Evolutionary conservation across 2,113 vertebrate species (phyloP), one percentile per base, ranked within the genome.

Genomic region (Phalacrocorax carbo): DNA sequence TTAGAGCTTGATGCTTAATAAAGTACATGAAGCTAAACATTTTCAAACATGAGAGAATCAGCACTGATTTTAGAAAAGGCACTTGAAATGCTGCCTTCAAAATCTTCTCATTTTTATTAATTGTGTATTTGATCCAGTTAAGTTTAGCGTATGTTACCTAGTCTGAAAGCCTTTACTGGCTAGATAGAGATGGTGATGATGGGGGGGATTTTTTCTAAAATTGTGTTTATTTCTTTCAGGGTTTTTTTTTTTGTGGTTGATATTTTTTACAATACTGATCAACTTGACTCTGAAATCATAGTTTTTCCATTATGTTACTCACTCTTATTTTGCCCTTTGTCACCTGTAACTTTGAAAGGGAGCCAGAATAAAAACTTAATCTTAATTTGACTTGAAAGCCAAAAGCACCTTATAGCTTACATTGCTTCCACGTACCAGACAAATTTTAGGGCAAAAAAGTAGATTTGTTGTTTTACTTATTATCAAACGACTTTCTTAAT

Each of bases 261-360:
- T 91, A 11, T 64, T 84, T 18, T 81, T 86, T 40, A 80, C 57
- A 93, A 29, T 85, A 48, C 26, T 64, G 58, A 88, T 61, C 52
- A 61, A 20, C 38, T 83, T 94, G 79, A 86, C 84, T 94, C 91
- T 90, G 60, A 64, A 75, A 54, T 79, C 14, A 30, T 34, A 27
- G 9, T 36, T 85, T 93, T 85, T 58, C 38, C 11, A 5, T 71
- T 15, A 27, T 10, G 12, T 57, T 83, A 61, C 29, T 62, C 78
- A 62, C 54, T 12, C 60, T 84, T 89, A 58, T 88, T 96, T 81
- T 96, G 36, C 5, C 15, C 48, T 69, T 81, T 82, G 46, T 92
- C 70, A 44, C 8, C 15, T 68, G 16, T 27, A 96, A 83, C 83
- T 98, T 95, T 94, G 89, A 95, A 96, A 94, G 89, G 55, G 81